A percentile compares a stretch with the other conserved stretches of the same genome.
Conservation (phyloP, 2,797 vertebrate genomes). For the Moxostoma hubbsi region DNA sequence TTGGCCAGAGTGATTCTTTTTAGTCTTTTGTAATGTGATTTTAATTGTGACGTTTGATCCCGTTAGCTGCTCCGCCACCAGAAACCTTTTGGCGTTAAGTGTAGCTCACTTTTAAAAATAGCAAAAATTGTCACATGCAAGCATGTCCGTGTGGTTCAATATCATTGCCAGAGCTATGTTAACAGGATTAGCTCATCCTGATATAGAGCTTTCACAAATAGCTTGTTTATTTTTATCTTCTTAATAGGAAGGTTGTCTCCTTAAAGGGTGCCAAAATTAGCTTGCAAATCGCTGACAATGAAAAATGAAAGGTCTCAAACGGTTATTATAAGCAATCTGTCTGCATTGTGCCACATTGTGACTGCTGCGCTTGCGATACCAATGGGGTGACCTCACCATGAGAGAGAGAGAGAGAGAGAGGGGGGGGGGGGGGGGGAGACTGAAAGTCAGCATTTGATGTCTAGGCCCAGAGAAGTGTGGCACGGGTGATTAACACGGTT, state of each 20-base stretch:
- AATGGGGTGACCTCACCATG: constrained; percentile 79
- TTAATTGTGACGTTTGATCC: constrained; percentile 78
- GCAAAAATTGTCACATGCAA: constrained; percentile 78
- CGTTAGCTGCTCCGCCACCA: constrained; percentile 72
- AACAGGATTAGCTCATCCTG: constrained; percentile 82
- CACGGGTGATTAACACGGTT: constrained; percentile 3
- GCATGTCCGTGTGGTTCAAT: constrained; percentile 70
- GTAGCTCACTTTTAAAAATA: constrained; percentile 80
- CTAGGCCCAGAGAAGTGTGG: not conserved
- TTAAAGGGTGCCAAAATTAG: constrained; percentile 86
- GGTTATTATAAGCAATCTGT: constrained; percentile 86
- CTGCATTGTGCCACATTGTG: constrained; percentile 80
- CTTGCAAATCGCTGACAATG: constrained; percentile 81
- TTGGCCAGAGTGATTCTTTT: constrained; percentile 69
- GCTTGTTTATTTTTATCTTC: constrained; percentile 85
- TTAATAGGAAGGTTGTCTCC: constrained; percentile 79
- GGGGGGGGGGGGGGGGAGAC: not conserved
- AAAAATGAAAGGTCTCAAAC: constrained; percentile 85
- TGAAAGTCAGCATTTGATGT: constrained; percentile 27
- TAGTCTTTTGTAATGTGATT: constrained; percentile 79
- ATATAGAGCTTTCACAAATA: constrained; percentile 82
- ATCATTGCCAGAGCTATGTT: constrained; percentile 77
- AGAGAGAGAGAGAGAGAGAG: constrained; percentile 46
- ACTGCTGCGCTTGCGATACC: constrained; percentile 84
- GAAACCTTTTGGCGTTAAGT: constrained; percentile 73